Conservation (phyloP, 2,797 vertebrate genomes). For the Poeciliopsis presidionis region DNA sequence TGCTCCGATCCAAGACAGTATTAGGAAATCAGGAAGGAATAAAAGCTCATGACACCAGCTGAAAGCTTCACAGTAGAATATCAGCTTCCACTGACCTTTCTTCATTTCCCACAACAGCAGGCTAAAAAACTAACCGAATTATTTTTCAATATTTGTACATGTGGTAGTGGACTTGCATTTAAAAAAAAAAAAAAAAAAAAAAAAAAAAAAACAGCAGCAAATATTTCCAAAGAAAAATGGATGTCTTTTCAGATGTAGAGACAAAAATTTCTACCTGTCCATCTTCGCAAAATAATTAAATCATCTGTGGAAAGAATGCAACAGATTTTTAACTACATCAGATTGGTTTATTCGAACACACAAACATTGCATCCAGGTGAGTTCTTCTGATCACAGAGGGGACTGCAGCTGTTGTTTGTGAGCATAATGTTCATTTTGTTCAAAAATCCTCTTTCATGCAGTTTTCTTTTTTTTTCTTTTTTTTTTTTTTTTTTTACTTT, state of each 20-base stretch:
- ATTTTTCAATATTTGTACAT: not conserved
- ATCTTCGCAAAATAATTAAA: not conserved
- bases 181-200: too few relatives aligned
- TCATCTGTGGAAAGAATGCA: not conserved
- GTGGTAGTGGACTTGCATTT: not conserved
- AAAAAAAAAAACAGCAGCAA: not conserved
- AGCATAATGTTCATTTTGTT: not conserved
- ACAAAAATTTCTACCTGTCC: not conserved
- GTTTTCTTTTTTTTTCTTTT: too few relatives aligned
- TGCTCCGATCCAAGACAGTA: not conserved
- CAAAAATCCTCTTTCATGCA: not conserved
- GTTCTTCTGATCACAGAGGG: not conserved
- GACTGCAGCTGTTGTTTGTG: not conserved
- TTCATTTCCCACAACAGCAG: not conserved
- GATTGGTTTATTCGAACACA: not conserved
- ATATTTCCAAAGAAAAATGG: not conserved
- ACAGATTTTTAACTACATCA: not conserved
- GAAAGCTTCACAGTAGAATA: not conserved
- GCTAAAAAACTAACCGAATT: not conserved
- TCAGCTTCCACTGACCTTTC: not conserved
- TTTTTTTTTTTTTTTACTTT: not conserved
- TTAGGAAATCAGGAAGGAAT: conserved; percentile 2
- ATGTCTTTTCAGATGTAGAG: not conserved
- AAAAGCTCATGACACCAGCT: not conserved
- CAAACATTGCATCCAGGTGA: not conserved